Conservation (phyloP, 2,888 invertebrate genomes). For the Eugnorisma glareosa region DNA sequence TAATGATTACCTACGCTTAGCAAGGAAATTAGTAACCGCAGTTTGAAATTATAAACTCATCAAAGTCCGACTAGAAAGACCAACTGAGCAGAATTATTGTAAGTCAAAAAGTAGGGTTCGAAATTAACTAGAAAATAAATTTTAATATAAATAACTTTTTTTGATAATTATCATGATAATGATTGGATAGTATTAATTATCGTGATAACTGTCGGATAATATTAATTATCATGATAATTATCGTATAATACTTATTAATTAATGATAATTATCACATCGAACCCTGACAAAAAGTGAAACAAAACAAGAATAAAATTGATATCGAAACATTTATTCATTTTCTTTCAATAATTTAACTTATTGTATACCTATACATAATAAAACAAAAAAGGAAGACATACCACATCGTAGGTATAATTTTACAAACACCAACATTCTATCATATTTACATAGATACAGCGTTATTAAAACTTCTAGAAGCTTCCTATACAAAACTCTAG, state of each 20-base stretch:
- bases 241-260: too few species aligned
- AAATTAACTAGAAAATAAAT: not conserved
- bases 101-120: not conserved
- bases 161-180: not conserved
- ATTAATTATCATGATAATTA: not conserved
- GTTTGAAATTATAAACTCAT: conserved; percentile 19
- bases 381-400: conserved; percentile 90
- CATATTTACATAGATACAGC: conserved; percentile 86
- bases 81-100: not conserved
- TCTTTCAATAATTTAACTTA: conserved; percentile 90
- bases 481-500: conserved; percentile 53
- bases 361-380: conserved; percentile 82
- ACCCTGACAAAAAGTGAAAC: not conserved
- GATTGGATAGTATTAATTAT: not conserved
- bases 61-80: not conserved
- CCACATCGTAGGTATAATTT: conserved; percentile 77
- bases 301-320: conserved; percentile 67
- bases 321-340: conserved; percentile 89
- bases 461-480: conserved; percentile 61
- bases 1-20: conserved; percentile 33
- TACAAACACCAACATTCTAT: conserved; percentile 83
- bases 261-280: not conserved
- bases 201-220: not conserved
- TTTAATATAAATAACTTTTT: too few species aligned
- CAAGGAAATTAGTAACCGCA: conserved; percentile 36